These are phyloP conservation scores for Rhopalosiphum nymphaeae DNA, from an alignment of 2,888 invertebrate species.

Conservation along the genomic window DNA sequence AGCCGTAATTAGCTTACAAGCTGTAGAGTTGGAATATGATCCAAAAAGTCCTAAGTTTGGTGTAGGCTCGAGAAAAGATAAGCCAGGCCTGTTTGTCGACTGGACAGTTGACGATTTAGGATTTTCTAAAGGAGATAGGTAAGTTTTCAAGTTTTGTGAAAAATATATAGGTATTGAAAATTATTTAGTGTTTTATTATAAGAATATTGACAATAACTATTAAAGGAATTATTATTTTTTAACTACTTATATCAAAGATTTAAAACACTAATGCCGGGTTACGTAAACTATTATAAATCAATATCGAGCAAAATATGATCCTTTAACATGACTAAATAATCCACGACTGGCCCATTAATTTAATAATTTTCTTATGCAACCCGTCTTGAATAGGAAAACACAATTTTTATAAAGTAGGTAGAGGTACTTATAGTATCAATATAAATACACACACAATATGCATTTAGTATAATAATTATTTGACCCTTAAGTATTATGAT, in stretches of 20 bases:
- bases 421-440: too few species aligned
- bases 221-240: background rate
- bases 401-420: background rate
- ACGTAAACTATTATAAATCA: background rate
- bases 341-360: background rate
- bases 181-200: background rate
- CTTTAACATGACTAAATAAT: background rate
- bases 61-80: constrained; percentile 77
- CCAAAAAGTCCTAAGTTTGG: constrained; percentile 82
- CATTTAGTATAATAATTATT: background rate
- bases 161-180: background rate
- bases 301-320: background rate
- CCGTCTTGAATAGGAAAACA: background rate
- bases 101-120: constrained; percentile 86
- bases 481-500: background rate
- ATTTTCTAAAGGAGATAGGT: constrained; percentile 83
- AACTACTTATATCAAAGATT: background rate
- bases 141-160: constrained; percentile 12
- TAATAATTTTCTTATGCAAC: too few species aligned
- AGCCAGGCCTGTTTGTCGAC: constrained; percentile 80
- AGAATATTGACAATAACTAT: background rate
- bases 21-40: constrained; percentile 79
- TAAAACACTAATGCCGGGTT: background rate
- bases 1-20: constrained; percentile 74
- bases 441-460: background rate